These are phyloP conservation scores for Phycodurus eques DNA, from an alignment of 2,113 vertebrate species.

Conservation along the genomic window DNA sequence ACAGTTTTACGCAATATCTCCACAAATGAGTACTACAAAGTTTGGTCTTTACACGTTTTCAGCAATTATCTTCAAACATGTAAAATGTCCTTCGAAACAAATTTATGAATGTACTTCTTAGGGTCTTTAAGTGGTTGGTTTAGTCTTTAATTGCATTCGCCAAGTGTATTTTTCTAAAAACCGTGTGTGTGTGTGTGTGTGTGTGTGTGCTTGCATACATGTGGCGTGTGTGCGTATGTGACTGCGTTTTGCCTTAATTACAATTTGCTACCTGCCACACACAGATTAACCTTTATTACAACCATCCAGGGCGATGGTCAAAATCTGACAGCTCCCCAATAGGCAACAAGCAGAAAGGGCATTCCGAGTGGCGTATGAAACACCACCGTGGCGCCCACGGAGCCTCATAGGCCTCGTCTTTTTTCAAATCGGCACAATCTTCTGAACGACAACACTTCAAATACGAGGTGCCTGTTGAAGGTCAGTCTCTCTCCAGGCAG, in stretches of 20 bases:
- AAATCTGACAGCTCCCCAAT: slow-evolving; percentile 63
- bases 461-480: slow-evolving; percentile 54
- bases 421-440: slow-evolving; percentile 50
- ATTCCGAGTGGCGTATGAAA: slow-evolving; percentile 55
- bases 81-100: no score
- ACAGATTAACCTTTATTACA: slow-evolving; percentile 68
- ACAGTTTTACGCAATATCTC: no score
- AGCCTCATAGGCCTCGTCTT: slow-evolving; percentile 42
- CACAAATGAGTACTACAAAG: no score
- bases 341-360: slow-evolving; percentile 62
- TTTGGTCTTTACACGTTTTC: no score
- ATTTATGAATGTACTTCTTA: no score
- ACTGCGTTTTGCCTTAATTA: slow-evolving; percentile 22
- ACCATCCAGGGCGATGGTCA: slow-evolving; percentile 42
- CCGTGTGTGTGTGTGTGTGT: not conserved
- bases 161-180: no score
- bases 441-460: slow-evolving; percentile 59
- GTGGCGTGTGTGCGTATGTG: not conserved
- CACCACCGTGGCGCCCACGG: slow-evolving; percentile 58
- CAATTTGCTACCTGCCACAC: slow-evolving; percentile 49
- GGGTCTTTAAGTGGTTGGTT: no score
- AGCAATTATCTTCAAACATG: no score
- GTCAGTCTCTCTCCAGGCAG: slow-evolving; percentile 51
- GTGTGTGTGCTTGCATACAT: not conserved
- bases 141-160: no score